phyloP scores from a whole-genome alignment of 2,888 invertebrate genomes.

The Ganaspis brasiliensis region DNA sequence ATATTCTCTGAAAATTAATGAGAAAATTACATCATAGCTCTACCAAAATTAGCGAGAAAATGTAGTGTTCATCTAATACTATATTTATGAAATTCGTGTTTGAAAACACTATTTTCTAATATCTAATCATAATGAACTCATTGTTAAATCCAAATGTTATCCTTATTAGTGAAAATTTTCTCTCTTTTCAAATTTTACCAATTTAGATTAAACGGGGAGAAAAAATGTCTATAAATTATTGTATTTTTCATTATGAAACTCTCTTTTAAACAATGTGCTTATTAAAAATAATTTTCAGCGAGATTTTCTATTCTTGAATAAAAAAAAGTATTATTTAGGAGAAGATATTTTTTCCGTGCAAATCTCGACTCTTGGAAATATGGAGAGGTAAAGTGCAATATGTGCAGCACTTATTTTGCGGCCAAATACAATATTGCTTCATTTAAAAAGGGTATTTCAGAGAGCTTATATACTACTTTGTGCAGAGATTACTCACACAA shows the following conservation, averaged over 20 bases:
- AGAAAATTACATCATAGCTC: conserved; percentile 21
- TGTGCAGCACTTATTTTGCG: neutral
- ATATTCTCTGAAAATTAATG: conserved; percentile 22
- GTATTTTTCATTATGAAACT: too few relatives aligned
- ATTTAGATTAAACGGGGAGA: too few relatives aligned
- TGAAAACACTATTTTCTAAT: neutral
- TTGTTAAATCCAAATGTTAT: too few relatives aligned
- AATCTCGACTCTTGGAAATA: neutral
- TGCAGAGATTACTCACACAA: conserved; percentile 1
- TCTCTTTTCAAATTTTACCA: too few relatives aligned
- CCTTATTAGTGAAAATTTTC: too few relatives aligned
- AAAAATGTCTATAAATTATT: too few relatives aligned
- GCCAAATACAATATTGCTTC: conserved; percentile 4
- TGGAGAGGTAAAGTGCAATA: neutral
- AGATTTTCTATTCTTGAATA: neutral
- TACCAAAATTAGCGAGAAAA: neutral
- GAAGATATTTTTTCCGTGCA: neutral
- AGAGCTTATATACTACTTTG: neutral
- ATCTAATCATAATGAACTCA: too few relatives aligned
- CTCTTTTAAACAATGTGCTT: too few relatives aligned
- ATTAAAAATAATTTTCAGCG: neutral
- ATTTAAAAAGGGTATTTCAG: conserved; percentile 11
- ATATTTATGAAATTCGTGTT: neutral
- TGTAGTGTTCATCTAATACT: conserved; percentile 5
- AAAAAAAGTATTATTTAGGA: neutral